phyloP scores from a whole-genome alignment of 2,888 invertebrate genomes.

The Diarsia dahlii region DNA sequence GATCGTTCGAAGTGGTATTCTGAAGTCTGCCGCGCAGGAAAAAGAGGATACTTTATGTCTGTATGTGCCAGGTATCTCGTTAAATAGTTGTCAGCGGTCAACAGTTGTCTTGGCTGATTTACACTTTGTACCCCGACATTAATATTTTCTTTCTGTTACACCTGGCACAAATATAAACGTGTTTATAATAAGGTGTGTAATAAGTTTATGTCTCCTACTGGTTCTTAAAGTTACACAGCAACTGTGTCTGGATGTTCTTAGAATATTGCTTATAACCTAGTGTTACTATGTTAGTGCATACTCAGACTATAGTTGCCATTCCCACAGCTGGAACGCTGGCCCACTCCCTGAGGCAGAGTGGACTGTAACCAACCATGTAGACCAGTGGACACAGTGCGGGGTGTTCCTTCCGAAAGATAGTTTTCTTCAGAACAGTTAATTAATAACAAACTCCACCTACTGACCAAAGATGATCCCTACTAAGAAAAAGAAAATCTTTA shows the following conservation, averaged over 20 bases:
- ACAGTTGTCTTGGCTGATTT: neutral
- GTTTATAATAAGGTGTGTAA: neutral
- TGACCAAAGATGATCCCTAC: neutral
- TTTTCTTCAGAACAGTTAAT: no score
- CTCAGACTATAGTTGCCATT: neutral
- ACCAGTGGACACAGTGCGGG: neutral
- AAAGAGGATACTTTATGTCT: neutral
- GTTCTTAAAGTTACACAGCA: neutral
- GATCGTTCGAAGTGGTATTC: neutral
- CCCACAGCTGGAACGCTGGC: neutral
- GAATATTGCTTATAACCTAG: neutral
- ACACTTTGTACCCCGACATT: neutral
- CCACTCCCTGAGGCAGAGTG: neutral
- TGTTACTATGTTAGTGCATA: neutral
- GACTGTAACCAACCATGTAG: no score
- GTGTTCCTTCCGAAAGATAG: neutral
- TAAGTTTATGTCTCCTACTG: neutral
- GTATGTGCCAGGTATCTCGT: neutral
- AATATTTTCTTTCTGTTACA: constrained; percentile 38
- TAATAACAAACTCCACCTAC: neutral
- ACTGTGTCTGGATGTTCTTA: neutral
- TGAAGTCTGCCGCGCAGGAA: no score
- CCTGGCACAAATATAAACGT: constrained; percentile 33
- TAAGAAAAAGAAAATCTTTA: neutral
- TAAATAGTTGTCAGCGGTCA: neutral